Evolutionary conservation across 2,888 invertebrate genomes (phyloP), one percentile per base, ranked within the genome.

Genomic region (Poecilus cupreus): DNA sequence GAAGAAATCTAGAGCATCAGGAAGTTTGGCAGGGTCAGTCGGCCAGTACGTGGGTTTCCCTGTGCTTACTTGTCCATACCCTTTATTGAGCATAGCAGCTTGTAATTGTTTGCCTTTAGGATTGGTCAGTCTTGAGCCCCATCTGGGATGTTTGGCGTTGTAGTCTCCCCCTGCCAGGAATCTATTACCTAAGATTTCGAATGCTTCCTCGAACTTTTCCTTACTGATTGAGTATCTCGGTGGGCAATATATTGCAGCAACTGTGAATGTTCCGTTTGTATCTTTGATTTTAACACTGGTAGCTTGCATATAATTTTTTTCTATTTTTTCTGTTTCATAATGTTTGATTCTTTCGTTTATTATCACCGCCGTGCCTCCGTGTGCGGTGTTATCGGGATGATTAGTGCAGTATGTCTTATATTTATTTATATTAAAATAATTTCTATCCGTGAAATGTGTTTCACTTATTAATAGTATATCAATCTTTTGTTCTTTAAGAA

Each of bases 21-120:
- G 84, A 10, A 81, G 20, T 75, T 82, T 83, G 16, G 68, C 82
- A 11, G 32, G 10, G 43, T 83, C 83, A 10, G 82, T 79, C 0
- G 84, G 83, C 81, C 82, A 84, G 76, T 84, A 82, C 1, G 83
- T 84, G n/a, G 83, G 83, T 75, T 84, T 74, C 11, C 81, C 79
- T 22, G 84, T 81, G 11, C 83, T 68, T 60, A 84, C 46, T 49
- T 43, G 39, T 6, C 49, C 43, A 4, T 75, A 43, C 13, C 70
- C 70, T 20, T 78, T 78, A 6, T 24, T 72, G 39, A n/a, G 20
- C 39, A 82, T 68, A n/a, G 79, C 24, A 49, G 32, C 60, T 18
- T 57, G 57, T 16, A 82, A 54, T 60, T 80, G 49, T 43, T 74
- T 54, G n/a, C 75, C 80, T 68, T 68, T 75, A 18, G 81, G 51